Percentiles rank a stretch among this genome's conserved stretches.
phyloP scores from a whole-genome alignment of 2,113 vertebrate genomes.

The Phrynosoma blainvillii region DNA sequence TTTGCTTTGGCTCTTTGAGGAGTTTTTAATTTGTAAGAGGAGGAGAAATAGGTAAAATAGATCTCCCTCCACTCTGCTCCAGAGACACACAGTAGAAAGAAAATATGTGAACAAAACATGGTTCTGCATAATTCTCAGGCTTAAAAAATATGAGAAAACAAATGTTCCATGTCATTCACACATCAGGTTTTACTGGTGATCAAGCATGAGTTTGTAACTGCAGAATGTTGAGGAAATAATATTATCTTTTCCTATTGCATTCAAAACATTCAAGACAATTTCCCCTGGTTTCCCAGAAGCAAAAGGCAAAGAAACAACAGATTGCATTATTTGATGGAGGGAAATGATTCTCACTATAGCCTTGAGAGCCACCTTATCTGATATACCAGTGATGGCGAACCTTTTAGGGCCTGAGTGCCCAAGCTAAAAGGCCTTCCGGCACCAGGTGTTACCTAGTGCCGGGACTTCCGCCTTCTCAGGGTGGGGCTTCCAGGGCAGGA shows the following conservation, averaged over 20 bases:
- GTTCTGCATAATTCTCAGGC: background rate
- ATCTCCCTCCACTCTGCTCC: no score
- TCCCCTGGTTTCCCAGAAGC: background rate
- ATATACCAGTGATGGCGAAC: background rate
- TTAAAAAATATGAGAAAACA: background rate
- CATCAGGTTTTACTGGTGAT: background rate
- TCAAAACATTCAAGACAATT: slow-evolving; percentile 1
- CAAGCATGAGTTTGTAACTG: background rate
- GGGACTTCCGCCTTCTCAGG: no score
- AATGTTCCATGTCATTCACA: background rate
- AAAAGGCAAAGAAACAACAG: slow-evolving; percentile 4
- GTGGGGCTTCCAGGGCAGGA: no score
- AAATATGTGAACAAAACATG: background rate
- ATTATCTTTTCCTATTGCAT: background rate
- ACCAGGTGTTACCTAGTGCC: no score
- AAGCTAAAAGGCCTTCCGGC: no score
- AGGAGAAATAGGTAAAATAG: no score
- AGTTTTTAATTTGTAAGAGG: no score
- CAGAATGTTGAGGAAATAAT: background rate
- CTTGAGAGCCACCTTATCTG: background rate
- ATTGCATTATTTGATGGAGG: background rate
- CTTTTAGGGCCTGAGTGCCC: no score
- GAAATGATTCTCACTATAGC: background rate
- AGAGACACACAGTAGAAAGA: no score
- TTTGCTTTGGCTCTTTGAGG: no score